Conservation (phyloP, 2,888 invertebrate genomes). For the Metellina segmentata region DNA sequence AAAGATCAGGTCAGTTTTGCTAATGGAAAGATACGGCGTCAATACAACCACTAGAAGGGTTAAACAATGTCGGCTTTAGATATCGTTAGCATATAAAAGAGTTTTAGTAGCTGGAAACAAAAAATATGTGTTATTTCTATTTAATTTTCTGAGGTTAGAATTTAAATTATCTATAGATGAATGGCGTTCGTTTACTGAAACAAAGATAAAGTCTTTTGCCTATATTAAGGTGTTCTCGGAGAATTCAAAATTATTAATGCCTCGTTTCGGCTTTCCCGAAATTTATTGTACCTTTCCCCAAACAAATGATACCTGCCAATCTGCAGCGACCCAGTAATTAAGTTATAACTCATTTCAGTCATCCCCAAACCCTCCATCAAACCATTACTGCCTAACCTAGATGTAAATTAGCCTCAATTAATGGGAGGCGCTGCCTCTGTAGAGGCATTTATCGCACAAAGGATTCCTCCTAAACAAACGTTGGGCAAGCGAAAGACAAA, state of each 20-base stretch:
- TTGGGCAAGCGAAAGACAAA: background rate
- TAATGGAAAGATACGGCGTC: too few relatives aligned
- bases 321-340: constrained; percentile 18
- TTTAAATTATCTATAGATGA: too few relatives aligned
- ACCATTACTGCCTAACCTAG: constrained; percentile 20
- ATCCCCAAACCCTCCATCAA: background rate
- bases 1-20: too few relatives aligned
- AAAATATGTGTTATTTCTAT: too few relatives aligned
- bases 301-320: background rate
- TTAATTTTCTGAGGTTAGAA: too few relatives aligned
- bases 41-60: too few relatives aligned
- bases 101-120: too few relatives aligned
- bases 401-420: constrained; percentile 68
- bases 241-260: background rate
- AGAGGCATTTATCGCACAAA: constrained; percentile 44
- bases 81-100: too few relatives aligned
- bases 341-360: constrained; percentile 21
- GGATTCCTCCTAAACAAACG: background rate
- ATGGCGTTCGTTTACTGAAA: too few relatives aligned
- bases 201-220: too few relatives aligned
- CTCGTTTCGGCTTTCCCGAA: background rate
- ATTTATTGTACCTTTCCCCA: background rate
- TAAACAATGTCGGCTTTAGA: too few relatives aligned
- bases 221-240: too few relatives aligned
- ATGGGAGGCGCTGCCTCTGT: constrained; percentile 46